Base-by-base conservation (phyloP, 1,140 invertebrate genomes). In the Babylonia areolata region DNA sequence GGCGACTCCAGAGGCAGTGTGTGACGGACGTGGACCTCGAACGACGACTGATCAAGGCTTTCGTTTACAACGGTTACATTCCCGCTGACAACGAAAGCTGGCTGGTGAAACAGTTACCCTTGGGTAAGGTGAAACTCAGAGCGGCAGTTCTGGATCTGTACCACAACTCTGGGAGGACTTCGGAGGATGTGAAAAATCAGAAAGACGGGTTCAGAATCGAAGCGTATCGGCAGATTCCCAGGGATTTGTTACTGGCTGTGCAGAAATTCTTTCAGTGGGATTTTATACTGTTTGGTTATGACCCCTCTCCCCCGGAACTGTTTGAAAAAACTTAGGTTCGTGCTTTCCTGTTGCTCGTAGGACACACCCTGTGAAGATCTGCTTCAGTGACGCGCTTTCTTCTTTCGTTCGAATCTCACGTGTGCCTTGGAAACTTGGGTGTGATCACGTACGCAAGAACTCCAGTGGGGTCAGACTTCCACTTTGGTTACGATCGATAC, bases 261-360 rank as follows among this genome's bases (percentile, higher is more conserved):
- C 54, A 77, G 35, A 75, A 75, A n/a, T 3, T 83, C 9, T 86
- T 82, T 31, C 69, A 46, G n/a, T 71, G 42, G 42, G 85, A 86
- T 71, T 86, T 86, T 86, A 40, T n/a, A 54, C 46, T 86, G 51
- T 86, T 86, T 75, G 85, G 85, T 17, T 86, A 86, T 77, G 81
- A 86, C 6, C 69, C 85, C 3, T 28, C 39, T 33, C 85, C 85
- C 3, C 28, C 58, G 6, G 54, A 77, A 75, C 42, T 86, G 35
- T 86, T 86, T 69, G 12, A 35, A 12, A 80, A 39, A 73, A n/a
- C 64, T 23, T 69, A 28, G 3, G n/a, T n/a, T n/a, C n/a, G n/a
- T n/a, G n/a, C n/a, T n/a, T n/a, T n/a, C n/a, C n/a, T n/a, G n/a
- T n/a, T n/a, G n/a, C n/a, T n/a, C n/a, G n/a, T n/a, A n/a, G n/a